These are phyloP conservation scores for Paraescarpia echinospica DNA, from an alignment of 1,140 invertebrate species.

Conservation along the genomic window DNA sequence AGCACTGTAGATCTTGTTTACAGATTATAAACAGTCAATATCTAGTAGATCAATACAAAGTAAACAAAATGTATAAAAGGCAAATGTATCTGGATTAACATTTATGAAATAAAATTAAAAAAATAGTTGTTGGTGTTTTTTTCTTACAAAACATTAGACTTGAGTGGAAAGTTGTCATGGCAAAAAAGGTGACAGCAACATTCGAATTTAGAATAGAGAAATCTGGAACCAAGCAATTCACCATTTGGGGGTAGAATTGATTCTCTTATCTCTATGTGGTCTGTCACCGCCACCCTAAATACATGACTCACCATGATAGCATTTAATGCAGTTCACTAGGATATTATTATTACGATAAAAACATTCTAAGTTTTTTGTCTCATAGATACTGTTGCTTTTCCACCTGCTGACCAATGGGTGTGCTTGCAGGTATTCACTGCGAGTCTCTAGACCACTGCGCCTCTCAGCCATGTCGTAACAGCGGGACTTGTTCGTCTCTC, in stretches of 20 bases:
- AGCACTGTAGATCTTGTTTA: background rate
- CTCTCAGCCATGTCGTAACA: constrained; percentile 51
- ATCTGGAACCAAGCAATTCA: too few species aligned
- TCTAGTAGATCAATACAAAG: background rate
- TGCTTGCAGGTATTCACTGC: constrained; percentile 76
- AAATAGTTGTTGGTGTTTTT: background rate
- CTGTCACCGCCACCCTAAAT: background rate
- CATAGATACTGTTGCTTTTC: background rate
- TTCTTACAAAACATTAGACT: background rate
- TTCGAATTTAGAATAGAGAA: too few species aligned
- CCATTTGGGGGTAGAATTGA: background rate
- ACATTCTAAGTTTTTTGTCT: too few species aligned
- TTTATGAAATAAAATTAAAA: background rate
- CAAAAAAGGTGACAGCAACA: too few species aligned
- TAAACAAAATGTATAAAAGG: too few species aligned
- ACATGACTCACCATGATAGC: background rate
- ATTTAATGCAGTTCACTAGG: background rate
- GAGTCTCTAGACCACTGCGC: constrained; percentile 68
- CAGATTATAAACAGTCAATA: background rate
- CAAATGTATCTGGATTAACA: background rate
- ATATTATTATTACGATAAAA: background rate
- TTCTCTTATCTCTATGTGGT: background rate
- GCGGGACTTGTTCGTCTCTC: constrained; percentile 43
- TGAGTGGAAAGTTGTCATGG: background rate
- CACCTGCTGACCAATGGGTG: background rate